Evolutionary conservation across 1,140 invertebrate genomes (phyloP), one percentile per base, ranked within the genome.

Genomic region (Ostrea denselamellosa): DNA sequence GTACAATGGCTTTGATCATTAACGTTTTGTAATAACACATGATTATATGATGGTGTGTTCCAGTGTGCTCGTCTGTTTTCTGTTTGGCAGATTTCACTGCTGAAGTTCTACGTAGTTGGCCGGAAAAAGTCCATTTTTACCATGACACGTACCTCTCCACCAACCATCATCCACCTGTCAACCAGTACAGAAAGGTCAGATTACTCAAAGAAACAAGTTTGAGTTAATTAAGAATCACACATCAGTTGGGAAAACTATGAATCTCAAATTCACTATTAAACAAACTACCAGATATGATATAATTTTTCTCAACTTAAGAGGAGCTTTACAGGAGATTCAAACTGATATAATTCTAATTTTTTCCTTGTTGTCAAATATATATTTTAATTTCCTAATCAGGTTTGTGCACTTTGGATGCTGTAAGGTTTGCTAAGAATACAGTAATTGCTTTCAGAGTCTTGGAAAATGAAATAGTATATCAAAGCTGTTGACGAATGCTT

Each of bases 41-140:
- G 54, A 12, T 56, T 56, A 56, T 17, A 56, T 56, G 54, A 56
- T 17, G 56, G n/a, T 62, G 14, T 62, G n/a, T 62, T 19, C 17
- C n/a, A 62, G n/a, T 62, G 56, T 19, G 17, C 8, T 12, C 54
- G 54, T 62, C 56, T 58, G 56, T 4, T 19, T 58, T 83, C n/a
- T 17, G 9, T 85, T 51, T 83, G 34, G 51, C 44, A 28, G 25
- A 28, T 22, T 58, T 89, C 87, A 92, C 88, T 94, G 83, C 84
- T 93, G 96, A 28, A 98, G 95, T 94, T 98, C 97, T 52, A 99
- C 98, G 95, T 99, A 99, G 95, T 99, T 99, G 12, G 98, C 98
- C 3, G 98, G 98, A 94, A 99, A 99, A 17, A 99, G 96, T 8
- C 98, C 98, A 94, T 97, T 97, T 89, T 97, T 96, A 81, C 97